Base-by-base conservation (phyloP, 2,113 vertebrate genomes). In the Protobothrops flavoviridis region DNA sequence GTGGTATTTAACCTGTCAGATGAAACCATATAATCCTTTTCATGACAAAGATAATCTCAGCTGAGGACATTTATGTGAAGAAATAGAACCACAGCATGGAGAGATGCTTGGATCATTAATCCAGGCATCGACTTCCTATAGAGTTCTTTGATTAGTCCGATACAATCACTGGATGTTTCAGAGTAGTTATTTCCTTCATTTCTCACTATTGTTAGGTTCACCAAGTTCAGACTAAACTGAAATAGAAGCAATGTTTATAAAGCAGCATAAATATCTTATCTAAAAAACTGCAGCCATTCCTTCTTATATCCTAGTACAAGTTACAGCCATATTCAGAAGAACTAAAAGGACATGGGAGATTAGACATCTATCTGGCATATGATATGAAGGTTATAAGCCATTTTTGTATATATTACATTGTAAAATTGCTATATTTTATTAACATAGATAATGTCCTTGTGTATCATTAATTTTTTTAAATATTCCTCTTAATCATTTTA, bases 181-280 rank as follows among this genome's bases (percentile, higher is more conserved):
- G 97, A 98, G 92, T 50, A 90, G 97, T 98, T 98, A 96, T 97
- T 87, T 43, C 81, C 45, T 87, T 89, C 97, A 98, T 98, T 98
- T 98, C 96, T 98, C 97, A 97, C 97, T 96, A 96, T 97, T 97
- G 96, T 95, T 97, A 96, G 97, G 97, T 98, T 98, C 98, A 97
- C 97, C 94, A 97, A 97, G 96, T 98, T 98, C 97, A 97, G 94
- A 95, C 97, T 98, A 98, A 97, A 98, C 97, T 97, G 98, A 98
- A 97, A 96, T 96, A 97, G 97, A 98, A 98, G 96, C 96, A 97
- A 97, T 98, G 97, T 98, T 98, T 98, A 98, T 98, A 98, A 98
- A 97, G 97, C 97, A 98, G 94, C 93, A 96, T 97, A 98, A 97
- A 97, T 97, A 98, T 97, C 97, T 98, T 94, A 96, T 96, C 96